Percentiles rank a stretch among this genome's conserved stretches.
Evolutionary conservation across 2,113 vertebrate genomes (phyloP).

Genomic region (Anoura caudifer): DNA sequence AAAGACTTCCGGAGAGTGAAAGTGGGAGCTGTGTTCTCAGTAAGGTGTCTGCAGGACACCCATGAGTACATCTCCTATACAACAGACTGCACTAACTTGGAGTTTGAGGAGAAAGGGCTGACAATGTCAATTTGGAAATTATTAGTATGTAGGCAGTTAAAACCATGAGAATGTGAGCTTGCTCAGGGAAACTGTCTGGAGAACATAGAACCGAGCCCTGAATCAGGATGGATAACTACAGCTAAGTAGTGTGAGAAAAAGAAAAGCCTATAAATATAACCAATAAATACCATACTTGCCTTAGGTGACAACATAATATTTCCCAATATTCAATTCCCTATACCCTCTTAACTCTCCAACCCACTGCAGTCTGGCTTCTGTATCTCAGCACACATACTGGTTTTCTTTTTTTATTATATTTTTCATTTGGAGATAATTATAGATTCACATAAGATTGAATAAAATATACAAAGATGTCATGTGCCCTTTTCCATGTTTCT

Average conservation of each 20-base stretch:
- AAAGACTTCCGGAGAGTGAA: not conserved
- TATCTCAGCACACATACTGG: not conserved
- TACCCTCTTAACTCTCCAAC: not conserved
- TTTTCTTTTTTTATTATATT: not conserved
- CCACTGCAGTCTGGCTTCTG: not conserved
- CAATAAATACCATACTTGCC: not conserved
- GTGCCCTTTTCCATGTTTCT: not conserved
- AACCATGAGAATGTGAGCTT: not conserved
- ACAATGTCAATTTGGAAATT: not conserved
- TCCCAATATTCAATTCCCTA: not conserved
- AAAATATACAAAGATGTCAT: not conserved
- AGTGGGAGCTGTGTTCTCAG: not conserved
- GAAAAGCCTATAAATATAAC: not conserved
- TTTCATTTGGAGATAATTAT: not conserved
- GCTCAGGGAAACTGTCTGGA: not conserved
- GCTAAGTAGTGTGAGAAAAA: not conserved
- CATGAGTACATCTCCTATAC: not conserved
- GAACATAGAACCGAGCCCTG: not conserved
- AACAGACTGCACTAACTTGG: not conserved
- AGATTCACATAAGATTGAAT: not conserved
- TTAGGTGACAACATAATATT: not conserved
- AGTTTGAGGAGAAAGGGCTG: not conserved
- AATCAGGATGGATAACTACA: not conserved
- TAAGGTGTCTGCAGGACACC: not conserved
- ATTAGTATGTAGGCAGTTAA: not conserved